Conservation (phyloP, 2,113 vertebrate species). For the Ovis canadensis region DNA sequence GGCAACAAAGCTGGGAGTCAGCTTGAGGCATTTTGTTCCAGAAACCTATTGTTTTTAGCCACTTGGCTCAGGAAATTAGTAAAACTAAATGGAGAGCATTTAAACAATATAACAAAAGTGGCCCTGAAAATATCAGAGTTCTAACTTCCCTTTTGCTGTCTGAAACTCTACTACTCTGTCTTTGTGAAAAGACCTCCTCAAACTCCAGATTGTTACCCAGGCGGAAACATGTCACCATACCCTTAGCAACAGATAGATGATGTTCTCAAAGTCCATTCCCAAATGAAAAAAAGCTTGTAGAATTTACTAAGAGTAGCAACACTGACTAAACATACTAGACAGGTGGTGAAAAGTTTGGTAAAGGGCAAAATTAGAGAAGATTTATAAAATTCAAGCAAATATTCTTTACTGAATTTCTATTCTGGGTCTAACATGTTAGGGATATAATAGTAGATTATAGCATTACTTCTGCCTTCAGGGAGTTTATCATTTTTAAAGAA, state of each 20-base stretch:
- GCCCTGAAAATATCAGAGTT: background rate
- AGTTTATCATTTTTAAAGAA: conserved; percentile 11
- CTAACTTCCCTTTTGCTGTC: background rate
- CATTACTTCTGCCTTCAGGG: background rate
- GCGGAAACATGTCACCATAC: background rate
- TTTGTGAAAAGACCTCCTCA: background rate
- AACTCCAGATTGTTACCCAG: background rate
- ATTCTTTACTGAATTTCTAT: background rate
- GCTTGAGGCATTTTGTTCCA: conserved; percentile 27
- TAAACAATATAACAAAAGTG: background rate
- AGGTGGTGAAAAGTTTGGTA: background rate
- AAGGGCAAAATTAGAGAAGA: conserved; percentile 23
- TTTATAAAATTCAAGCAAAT: conserved; percentile 15
- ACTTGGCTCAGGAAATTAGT: conserved; percentile 2
- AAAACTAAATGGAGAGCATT: background rate
- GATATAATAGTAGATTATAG: background rate
- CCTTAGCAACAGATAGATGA: background rate
- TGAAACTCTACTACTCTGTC: background rate
- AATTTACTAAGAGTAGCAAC: background rate
- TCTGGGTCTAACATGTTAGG: background rate
- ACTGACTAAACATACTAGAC: background rate
- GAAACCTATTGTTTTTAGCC: conserved; percentile 28
- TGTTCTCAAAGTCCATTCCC: background rate
- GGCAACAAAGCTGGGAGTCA: background rate
- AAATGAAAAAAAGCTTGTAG: background rate